Conservation (phyloP, 1,140 invertebrate genomes). For the Oedothorax gibbosus region DNA sequence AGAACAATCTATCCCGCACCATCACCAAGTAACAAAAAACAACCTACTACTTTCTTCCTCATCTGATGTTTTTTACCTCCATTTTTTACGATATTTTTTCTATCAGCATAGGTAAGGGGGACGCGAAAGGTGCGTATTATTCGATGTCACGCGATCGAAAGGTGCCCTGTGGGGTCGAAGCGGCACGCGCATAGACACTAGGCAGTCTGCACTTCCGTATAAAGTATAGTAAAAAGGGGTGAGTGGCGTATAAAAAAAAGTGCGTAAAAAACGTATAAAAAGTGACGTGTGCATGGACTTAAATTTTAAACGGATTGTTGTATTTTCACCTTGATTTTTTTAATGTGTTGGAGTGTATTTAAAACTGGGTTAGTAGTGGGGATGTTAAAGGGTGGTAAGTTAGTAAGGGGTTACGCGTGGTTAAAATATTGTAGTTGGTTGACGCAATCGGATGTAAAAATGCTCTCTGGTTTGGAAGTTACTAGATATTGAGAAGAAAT, state of each 20-base stretch:
- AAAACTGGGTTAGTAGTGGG: no score
- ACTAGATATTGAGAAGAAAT: no score
- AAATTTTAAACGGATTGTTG: not conserved
- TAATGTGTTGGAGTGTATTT: not conserved
- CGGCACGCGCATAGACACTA: slow-evolving; percentile 7
- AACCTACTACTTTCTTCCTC: no score
- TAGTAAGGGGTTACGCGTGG: no score
- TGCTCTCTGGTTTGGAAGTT: no score
- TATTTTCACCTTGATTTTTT: not conserved
- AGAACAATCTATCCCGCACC: no score
- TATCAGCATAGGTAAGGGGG: not conserved
- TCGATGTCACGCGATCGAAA: slow-evolving; percentile 19
- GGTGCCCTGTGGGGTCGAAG: not conserved
- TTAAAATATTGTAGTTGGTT: no score
- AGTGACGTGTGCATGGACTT: not conserved
- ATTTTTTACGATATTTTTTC: no score
- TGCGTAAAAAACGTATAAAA: not conserved
- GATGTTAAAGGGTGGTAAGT: no score
- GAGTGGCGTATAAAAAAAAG: slow-evolving; percentile 6
- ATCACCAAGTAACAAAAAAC: no score
- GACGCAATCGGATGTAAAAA: no score
- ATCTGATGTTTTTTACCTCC: no score
- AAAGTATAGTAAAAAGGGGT: not conserved
- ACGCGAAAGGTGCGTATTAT: slow-evolving; percentile 32
- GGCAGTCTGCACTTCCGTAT: slow-evolving; percentile 4